phyloP scores from a whole-genome alignment of 2,888 invertebrate genomes.

The Dusona sp. region DNA sequence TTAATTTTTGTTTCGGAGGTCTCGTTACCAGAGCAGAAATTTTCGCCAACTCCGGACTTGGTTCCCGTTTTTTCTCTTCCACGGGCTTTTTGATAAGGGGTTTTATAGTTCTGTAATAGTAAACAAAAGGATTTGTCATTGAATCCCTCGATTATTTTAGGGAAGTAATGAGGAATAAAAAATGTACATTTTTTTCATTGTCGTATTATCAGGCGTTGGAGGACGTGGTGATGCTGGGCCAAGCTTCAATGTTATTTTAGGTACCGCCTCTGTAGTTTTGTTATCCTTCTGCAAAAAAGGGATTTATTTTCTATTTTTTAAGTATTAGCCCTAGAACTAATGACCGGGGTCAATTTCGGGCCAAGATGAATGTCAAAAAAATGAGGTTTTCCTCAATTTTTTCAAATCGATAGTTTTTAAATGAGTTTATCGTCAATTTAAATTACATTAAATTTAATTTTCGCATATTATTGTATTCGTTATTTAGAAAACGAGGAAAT shows the following conservation, averaged over 20 bases:
- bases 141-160: no score
- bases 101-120: conserved; percentile 87
- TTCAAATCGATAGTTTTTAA: no score
- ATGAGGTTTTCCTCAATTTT: no score
- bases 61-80: conserved; percentile 87
- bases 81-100: conserved; percentile 89
- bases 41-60: conserved; percentile 93
- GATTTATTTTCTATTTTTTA: background rate
- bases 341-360: no score
- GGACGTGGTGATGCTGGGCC: conserved; percentile 90
- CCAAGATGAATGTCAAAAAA: no score
- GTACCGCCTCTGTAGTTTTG: conserved; percentile 86
- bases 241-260: conserved; percentile 93
- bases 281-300: conserved; percentile 83
- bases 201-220: conserved; percentile 88
- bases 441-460: no score
- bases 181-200: conserved; percentile 87
- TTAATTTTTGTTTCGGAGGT: conserved; percentile 90
- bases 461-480: no score
- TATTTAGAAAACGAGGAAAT: no score
- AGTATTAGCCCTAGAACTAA: no score
- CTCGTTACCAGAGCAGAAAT: conserved; percentile 93
- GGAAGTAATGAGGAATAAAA: background rate
- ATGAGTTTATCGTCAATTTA: no score
- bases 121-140: background rate